Base-by-base conservation (phyloP, 2,113 vertebrate species). In the Atherinomorus stipes region DNA sequence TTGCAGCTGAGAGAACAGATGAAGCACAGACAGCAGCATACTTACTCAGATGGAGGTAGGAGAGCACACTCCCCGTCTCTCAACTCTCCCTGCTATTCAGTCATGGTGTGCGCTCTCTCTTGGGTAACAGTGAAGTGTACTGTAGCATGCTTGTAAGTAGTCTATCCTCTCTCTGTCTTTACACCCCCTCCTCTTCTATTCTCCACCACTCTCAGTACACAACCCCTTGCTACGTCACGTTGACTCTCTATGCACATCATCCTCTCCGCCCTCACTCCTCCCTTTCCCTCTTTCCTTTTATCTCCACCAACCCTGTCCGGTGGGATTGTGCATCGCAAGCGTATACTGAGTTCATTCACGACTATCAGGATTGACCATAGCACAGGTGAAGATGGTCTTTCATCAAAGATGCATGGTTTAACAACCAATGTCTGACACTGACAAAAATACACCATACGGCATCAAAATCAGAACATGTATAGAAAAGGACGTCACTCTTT, bases 11-110 rank as follows among this genome's bases (percentile, higher is more conserved):
- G 60, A 68, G 66, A 71, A 60, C 1, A 75, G 81, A 85, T 73
- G 68, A 71, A 59, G 54, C 73, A 51, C 74, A 71, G 68, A 81
- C 45, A 59, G 37, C 76, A 64, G 78, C 11, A 45, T 93, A 94
- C 94, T 94, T 79, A 94, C 94, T 93, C 91, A 76, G 88, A 90
- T 86, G 88, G 91, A 93, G 89, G 91, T 90, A 78, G 90, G 90
- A 91, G 89, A 92, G 88, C 71, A 69, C 79, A 79, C 89, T 88
- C 85, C 81, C 86, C 75, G 85, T 80, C 78, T 87, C 85, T 74
- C 75, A 87, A 51, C 50, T 77, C 85, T 71, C 68, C 78, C 88
- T 71, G 89, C 81, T 93, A 93, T 80, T 85, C 91, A 87, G 87
- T 85, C 94, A 94, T 94, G 91, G 84, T 92, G 90, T 71, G 78